Conservation (phyloP, 2,888 invertebrate species). For the Drosophila austrosaltans region DNA sequence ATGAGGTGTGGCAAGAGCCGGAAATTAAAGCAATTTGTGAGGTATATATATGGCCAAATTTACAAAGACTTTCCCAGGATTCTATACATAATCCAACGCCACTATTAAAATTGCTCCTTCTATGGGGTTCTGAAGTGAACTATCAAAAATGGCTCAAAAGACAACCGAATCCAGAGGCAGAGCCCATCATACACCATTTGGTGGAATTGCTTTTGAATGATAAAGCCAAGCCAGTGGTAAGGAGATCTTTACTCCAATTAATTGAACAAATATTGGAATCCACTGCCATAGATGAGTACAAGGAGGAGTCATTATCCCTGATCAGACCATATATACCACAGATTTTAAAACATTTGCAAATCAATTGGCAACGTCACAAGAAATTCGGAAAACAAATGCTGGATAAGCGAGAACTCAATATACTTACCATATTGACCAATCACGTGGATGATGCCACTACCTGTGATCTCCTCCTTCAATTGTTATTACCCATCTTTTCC, state of each 20-base stretch:
- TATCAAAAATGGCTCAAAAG: conserved; percentile 90
- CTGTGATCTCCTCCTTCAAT: conserved; percentile 88
- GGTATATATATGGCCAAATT: conserved; percentile 91
- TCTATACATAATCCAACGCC: conserved; percentile 93
- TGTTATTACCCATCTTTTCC: conserved; percentile 89
- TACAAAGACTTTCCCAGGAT: conserved; percentile 90
- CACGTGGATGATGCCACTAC: conserved; percentile 88
- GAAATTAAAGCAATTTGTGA: conserved; percentile 91
- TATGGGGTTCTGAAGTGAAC: conserved; percentile 92
- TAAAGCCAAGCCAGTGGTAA: conserved; percentile 87
- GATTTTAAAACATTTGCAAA: conserved; percentile 89
- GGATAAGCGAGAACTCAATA: conserved; percentile 88
- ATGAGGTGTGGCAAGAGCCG: conserved; percentile 86
- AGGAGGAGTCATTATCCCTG: conserved; percentile 84
- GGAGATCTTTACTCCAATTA: conserved; percentile 89
- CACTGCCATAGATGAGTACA: conserved; percentile 84
- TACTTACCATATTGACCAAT: conserved; percentile 90
- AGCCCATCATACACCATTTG: conserved; percentile 87
- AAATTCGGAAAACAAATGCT: conserved; percentile 84
- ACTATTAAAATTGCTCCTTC: conserved; percentile 90
- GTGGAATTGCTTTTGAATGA: conserved; percentile 89
- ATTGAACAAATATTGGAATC: conserved; percentile 89
- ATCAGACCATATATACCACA: conserved; percentile 89
- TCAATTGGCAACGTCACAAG: conserved; percentile 86
- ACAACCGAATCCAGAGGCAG: conserved; percentile 78